Percentiles rank a stretch among this genome's conserved stretches.
Evolutionary conservation across 64 coral and sea anemone genomes (phyloP).

Genomic region (Montipora capricornis): DNA sequence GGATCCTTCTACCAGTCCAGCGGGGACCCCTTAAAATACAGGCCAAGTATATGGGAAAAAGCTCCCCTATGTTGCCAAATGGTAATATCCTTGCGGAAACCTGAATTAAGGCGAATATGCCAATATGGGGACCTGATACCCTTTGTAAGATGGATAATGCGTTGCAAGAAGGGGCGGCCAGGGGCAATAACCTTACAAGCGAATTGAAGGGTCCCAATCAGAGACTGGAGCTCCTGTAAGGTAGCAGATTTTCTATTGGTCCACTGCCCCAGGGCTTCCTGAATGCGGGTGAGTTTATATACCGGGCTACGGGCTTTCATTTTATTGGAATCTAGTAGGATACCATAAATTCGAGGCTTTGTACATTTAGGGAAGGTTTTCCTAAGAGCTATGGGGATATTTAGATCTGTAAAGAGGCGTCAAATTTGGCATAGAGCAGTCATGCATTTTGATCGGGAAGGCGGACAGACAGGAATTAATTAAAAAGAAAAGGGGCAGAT

Average conservation of each 20-base stretch:
- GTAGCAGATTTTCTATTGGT: neutral
- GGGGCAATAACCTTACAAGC: constrained; percentile 46
- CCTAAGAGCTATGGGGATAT: constrained; percentile 27
- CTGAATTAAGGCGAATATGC: neutral
- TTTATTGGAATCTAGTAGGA: neutral
- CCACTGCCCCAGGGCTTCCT: neutral
- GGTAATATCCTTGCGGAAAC: constrained; percentile 45
- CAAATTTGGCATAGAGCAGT: too few relatives aligned
- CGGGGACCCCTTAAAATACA: neutral
- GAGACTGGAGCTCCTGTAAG: constrained; percentile 26
- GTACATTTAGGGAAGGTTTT: neutral
- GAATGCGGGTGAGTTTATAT: constrained; percentile 3
- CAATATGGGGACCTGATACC: neutral
- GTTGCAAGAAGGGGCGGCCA: constrained; percentile 36
- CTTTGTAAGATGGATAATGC: constrained; percentile 28
- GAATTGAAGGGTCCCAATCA: constrained; percentile 28
- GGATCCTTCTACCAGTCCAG: too few relatives aligned
- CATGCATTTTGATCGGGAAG: too few relatives aligned
- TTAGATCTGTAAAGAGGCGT: constrained; percentile 11
- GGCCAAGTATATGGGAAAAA: neutral
- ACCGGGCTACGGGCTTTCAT: constrained; percentile 28
- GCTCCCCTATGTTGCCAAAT: constrained; percentile 27
- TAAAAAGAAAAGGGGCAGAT: too few relatives aligned
- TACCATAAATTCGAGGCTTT: constrained; percentile 25
- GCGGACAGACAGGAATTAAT: too few relatives aligned